A percentile compares a stretch with the other conserved stretches of the same genome.
Conservation (phyloP, 2,888 invertebrate species). For the Marronus borbonicus region DNA sequence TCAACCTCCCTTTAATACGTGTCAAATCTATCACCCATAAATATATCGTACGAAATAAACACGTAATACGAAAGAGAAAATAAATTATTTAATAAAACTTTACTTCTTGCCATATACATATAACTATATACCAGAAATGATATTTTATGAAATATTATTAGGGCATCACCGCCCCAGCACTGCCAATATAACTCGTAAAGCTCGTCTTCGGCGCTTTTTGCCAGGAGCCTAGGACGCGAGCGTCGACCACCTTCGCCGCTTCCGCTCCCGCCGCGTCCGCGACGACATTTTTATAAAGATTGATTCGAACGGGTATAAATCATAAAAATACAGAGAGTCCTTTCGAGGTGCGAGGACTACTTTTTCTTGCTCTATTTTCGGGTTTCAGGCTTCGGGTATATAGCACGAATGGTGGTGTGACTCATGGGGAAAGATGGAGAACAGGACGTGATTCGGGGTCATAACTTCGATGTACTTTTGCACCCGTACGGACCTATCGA, state of each 20-base stretch:
- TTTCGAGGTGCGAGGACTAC: not conserved
- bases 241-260: not conserved
- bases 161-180: not conserved
- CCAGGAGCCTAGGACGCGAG: not conserved
- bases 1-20: too few relatives aligned
- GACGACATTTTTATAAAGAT: slow-evolving; percentile 45
- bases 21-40: too few relatives aligned
- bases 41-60: not conserved
- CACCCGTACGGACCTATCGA: not conserved
- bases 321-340: slow-evolving; percentile 19
- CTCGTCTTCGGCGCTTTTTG: slow-evolving; percentile 29
- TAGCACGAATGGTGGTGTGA: not conserved
- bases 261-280: not conserved
- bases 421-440: not conserved
- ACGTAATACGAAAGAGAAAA: slow-evolving; percentile 1
- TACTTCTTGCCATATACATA: not conserved
- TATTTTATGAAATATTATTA: slow-evolving; percentile 44
- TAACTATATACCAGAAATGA: slow-evolving; percentile 6
- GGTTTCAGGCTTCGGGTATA: too few relatives aligned
- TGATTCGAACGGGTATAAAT: slow-evolving; percentile 43
- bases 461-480: slow-evolving; percentile 13
- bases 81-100: slow-evolving; percentile 42
- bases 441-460: slow-evolving; percentile 4
- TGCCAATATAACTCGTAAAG: slow-evolving; percentile 26
- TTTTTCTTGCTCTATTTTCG: slow-evolving; percentile 9